phyloP scores from a whole-genome alignment of 2,888 invertebrate species.

The Nematopogon swammerdamellus region DNA sequence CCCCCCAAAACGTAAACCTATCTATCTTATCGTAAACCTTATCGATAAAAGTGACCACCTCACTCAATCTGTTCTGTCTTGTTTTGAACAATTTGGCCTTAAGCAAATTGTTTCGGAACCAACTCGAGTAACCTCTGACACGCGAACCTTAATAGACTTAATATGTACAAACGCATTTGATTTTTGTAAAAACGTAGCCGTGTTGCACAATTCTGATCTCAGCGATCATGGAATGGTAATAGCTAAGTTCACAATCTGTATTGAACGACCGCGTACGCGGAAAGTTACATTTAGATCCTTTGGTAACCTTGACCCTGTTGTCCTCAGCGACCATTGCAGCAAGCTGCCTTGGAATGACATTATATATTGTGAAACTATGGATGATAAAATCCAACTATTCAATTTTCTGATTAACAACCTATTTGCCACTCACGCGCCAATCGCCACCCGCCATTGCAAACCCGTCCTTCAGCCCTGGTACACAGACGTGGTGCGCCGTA shows the following conservation, averaged over 20 bases:
- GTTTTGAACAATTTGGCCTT: neutral
- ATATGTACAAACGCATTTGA: neutral
- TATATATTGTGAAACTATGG: neutral
- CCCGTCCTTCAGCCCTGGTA: neutral
- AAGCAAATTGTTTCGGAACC: neutral
- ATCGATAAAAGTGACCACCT: too few relatives aligned
- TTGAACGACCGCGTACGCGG: neutral
- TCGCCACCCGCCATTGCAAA: neutral
- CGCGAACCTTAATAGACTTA: neutral
- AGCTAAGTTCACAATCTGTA: neutral
- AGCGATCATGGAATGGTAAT: neutral
- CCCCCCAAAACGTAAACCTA: too few relatives aligned
- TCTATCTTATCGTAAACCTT: too few relatives aligned
- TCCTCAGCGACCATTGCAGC: neutral
- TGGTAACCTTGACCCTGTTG: neutral
- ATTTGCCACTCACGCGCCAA: neutral
- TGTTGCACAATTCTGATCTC: neutral
- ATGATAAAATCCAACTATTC: neutral
- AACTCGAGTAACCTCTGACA: neutral
- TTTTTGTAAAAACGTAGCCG: neutral
- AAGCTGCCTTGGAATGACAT: too few relatives aligned
- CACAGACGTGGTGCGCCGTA: neutral
- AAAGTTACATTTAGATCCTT: neutral
- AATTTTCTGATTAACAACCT: neutral
- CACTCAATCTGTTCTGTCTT: neutral